These are phyloP conservation scores for Ammospiza nelsoni DNA, from an alignment of 2,113 vertebrate species.

Conservation along the genomic window DNA sequence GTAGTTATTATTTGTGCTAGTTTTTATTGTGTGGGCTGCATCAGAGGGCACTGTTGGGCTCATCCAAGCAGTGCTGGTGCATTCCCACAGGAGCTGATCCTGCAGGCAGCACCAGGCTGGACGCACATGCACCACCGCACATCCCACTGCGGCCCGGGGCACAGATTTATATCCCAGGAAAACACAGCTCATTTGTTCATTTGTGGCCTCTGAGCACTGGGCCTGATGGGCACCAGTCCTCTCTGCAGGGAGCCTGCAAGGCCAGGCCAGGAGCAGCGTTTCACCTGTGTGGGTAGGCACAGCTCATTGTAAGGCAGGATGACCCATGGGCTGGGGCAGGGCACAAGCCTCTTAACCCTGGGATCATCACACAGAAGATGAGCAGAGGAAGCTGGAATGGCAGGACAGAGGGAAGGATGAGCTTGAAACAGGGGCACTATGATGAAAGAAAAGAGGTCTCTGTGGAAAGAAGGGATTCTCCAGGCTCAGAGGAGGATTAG, in stretches of 20 bases:
- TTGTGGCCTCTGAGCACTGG: neutral
- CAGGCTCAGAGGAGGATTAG: neutral
- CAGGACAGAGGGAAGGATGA: neutral
- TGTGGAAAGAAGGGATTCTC: neutral
- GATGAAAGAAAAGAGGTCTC: neutral
- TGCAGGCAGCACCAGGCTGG: neutral
- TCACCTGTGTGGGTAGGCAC: neutral
- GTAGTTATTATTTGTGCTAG: neutral
- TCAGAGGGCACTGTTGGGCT: neutral
- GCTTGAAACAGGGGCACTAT: accelerated
- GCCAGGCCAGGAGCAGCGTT: neutral
- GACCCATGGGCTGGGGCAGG: neutral
- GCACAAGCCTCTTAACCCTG: neutral
- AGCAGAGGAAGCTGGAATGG: neutral
- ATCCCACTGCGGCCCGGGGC: neutral
- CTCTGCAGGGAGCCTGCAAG: neutral
- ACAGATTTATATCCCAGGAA: neutral
- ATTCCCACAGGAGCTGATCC: neutral
- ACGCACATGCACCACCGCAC: neutral
- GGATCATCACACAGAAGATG: neutral
- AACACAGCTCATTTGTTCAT: neutral
- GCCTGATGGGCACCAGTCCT: neutral
- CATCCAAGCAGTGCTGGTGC: neutral
- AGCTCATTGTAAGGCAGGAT: neutral
- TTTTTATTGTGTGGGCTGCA: neutral